Evolutionary conservation across 2,888 invertebrate species (phyloP).

Genomic region (Liopterus haemorrhoidalis): DNA sequence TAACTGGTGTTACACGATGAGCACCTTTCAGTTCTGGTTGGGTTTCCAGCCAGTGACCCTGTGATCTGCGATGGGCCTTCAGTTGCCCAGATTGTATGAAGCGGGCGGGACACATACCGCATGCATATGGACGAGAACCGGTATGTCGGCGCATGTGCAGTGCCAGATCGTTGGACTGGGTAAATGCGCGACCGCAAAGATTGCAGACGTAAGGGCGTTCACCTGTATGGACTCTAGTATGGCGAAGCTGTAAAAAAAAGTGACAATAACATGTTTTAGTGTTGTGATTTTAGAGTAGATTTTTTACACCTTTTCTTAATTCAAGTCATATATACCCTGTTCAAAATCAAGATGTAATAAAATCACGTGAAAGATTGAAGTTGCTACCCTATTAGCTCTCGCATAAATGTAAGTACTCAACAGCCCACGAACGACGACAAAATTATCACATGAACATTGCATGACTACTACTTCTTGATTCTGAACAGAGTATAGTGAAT

Average conservation of each 20-base stretch:
- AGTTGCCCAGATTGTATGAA: slow-evolving; percentile 60
- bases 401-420: too few relatives aligned
- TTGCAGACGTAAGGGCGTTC: slow-evolving; percentile 46
- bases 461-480: too few relatives aligned
- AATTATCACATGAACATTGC: too few relatives aligned
- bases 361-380: too few relatives aligned
- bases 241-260: slow-evolving; percentile 39
- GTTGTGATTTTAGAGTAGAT: too few relatives aligned
- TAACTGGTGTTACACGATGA: slow-evolving; percentile 44
- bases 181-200: slow-evolving; percentile 50
- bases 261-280: background rate
- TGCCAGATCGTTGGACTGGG: slow-evolving; percentile 66
- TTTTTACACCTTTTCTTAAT: too few relatives aligned
- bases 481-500: slow-evolving; percentile 3
- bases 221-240: slow-evolving; percentile 46
- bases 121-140: slow-evolving; percentile 60
- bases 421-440: too few relatives aligned
- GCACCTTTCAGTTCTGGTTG: slow-evolving; percentile 45
- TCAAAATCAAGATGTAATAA: background rate
- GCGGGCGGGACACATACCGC: slow-evolving; percentile 60
- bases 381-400: too few relatives aligned
- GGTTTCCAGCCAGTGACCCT: slow-evolving; percentile 53
- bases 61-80: slow-evolving; percentile 57
- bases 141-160: slow-evolving; percentile 65
- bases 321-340: too few relatives aligned